These are phyloP conservation scores for Rhinolophus sinicus DNA, from an alignment of 2,113 vertebrate genomes.

Conservation along the genomic window DNA sequence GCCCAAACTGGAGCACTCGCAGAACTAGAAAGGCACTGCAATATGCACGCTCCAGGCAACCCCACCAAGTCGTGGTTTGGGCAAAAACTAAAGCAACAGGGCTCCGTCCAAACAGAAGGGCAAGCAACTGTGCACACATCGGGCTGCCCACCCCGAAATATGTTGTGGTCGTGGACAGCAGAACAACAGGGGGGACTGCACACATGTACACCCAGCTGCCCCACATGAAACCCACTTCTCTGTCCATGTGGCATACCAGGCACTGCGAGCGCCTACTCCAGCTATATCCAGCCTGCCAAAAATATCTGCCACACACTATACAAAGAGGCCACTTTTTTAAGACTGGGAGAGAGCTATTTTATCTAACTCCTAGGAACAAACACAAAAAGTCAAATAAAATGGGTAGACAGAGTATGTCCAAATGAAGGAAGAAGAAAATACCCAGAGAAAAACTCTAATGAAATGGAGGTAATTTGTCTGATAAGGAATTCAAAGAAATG, in stretches of 20 bases:
- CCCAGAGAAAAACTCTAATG: too few species aligned
- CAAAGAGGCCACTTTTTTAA: too few species aligned
- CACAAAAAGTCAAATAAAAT: too few species aligned
- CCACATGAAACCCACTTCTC: not conserved
- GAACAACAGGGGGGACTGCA: not conserved
- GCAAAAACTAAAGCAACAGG: not conserved
- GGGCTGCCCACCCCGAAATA: not conserved
- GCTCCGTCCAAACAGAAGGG: not conserved
- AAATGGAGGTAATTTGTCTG: too few species aligned
- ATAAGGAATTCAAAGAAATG: too few species aligned
- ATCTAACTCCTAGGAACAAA: too few species aligned
- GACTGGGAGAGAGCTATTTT: too few species aligned
- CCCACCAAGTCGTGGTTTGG: not conserved
- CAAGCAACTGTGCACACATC: not conserved
- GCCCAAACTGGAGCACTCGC: not conserved
- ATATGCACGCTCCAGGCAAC: not conserved
- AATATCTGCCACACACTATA: not conserved
- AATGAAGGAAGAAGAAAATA: too few species aligned
- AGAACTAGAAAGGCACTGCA: not conserved
- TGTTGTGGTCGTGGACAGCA: not conserved
- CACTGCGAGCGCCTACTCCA: not conserved
- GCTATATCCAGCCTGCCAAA: not conserved
- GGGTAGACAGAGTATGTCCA: too few species aligned
- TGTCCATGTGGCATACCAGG: not conserved
- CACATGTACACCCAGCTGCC: not conserved